Percentiles rank a stretch among this genome's conserved stretches.
These are phyloP conservation scores for Pterocles orientalis DNA, from an alignment of 2,113 vertebrate species.

Conservation along the genomic window DNA sequence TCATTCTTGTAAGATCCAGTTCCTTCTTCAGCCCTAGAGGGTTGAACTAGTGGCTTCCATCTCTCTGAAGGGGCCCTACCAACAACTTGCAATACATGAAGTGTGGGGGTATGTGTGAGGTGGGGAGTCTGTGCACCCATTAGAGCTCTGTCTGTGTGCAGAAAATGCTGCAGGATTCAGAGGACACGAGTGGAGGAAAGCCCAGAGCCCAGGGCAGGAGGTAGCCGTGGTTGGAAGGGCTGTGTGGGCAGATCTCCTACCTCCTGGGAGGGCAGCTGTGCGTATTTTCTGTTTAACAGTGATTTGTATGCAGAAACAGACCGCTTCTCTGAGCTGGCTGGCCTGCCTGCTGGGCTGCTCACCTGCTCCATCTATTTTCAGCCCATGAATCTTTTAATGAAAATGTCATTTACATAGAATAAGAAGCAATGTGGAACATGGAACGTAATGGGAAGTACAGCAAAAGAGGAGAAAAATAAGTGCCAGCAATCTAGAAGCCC, in stretches of 20 bases:
- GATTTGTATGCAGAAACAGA: constrained; percentile 38
- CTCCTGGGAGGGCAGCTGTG: neutral
- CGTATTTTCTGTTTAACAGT: neutral
- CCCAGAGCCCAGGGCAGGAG: neutral
- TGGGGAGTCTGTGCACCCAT: neutral
- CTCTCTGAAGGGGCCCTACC: neutral
- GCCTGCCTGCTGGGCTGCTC: constrained; percentile 39
- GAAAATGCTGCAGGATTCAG: neutral
- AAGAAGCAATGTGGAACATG: neutral
- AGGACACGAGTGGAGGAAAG: neutral
- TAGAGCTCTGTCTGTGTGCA: neutral
- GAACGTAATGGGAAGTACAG: neutral
- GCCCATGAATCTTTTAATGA: neutral
- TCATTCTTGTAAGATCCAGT: neutral
- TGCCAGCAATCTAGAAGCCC: neutral
- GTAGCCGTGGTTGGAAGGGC: neutral
- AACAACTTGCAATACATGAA: neutral
- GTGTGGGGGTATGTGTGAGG: neutral
- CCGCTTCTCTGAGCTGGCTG: neutral
- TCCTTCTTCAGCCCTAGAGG: neutral
- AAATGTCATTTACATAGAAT: neutral
- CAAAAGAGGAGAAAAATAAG: neutral
- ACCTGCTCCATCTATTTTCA: constrained; percentile 23
- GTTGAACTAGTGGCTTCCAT: neutral
- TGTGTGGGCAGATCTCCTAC: neutral